Conservation (phyloP, 1,140 invertebrate genomes). For the Nymphalis io region DNA sequence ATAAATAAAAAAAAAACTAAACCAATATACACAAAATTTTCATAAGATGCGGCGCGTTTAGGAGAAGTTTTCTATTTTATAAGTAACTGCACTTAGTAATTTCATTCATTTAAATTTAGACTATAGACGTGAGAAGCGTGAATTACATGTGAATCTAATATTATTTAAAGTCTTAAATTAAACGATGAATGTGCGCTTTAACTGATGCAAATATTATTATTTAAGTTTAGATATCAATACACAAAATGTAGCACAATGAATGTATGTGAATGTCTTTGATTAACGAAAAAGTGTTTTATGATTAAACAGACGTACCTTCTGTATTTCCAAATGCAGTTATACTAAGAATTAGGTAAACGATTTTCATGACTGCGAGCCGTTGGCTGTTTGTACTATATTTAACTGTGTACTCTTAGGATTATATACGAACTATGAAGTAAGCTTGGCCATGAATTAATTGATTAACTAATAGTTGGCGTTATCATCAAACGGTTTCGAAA, state of each 20-base stretch:
- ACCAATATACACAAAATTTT: too few relatives aligned
- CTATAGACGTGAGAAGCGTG: too few relatives aligned
- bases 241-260: not conserved
- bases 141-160: too few relatives aligned
- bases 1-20: too few relatives aligned
- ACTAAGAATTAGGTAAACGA: constrained; percentile 4
- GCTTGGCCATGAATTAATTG: constrained; percentile 32
- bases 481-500: constrained; percentile 50
- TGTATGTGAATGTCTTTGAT: not conserved
- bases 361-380: constrained; percentile 16
- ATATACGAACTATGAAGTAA: constrained; percentile 23
- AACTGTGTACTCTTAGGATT: constrained; percentile 6
- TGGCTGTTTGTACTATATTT: constrained; percentile 4
- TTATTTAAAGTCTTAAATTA: too few relatives aligned
- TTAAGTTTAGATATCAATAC: too few relatives aligned
- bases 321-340: constrained; percentile 13
- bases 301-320: constrained; percentile 6
- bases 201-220: too few relatives aligned
- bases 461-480: constrained; percentile 29
- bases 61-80: too few relatives aligned
- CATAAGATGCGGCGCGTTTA: too few relatives aligned
- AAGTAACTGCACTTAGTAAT: too few relatives aligned
- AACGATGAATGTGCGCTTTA: too few relatives aligned
- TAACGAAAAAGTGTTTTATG: not conserved
- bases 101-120: too few relatives aligned